Percentiles rank a stretch among this genome's conserved stretches.
Conservation (phyloP, 2,888 invertebrate species). For the Aleiodes alternator region DNA sequence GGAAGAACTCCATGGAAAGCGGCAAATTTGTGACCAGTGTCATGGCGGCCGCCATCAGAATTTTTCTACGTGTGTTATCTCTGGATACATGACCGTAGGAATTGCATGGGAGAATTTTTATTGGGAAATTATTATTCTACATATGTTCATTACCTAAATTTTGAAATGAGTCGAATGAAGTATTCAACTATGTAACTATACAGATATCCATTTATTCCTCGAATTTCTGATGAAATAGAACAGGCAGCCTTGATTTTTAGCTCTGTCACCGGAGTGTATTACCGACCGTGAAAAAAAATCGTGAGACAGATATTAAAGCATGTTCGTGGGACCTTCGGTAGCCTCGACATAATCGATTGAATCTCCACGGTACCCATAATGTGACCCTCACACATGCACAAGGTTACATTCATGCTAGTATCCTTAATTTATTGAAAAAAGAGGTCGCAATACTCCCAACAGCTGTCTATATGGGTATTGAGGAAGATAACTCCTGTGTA, state of each 20-base stretch:
- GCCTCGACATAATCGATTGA: slow-evolving; percentile 12
- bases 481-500: too few relatives aligned
- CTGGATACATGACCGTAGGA: too few relatives aligned
- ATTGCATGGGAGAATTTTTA: too few relatives aligned
- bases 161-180: neutral
- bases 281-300: neutral
- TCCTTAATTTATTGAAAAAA: slow-evolving; percentile 39
- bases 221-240: neutral
- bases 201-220: neutral
- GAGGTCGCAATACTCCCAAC: slow-evolving; percentile 36
- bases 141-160: too few relatives aligned
- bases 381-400: slow-evolving; percentile 8
- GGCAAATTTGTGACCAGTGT: too few relatives aligned
- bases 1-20: too few relatives aligned
- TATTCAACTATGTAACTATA: neutral
- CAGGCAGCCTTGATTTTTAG: slow-evolving; percentile 10
- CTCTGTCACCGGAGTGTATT: neutral
- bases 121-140: too few relatives aligned
- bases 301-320: neutral
- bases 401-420: slow-evolving; percentile 27
- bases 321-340: neutral
- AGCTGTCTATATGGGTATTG: neutral
- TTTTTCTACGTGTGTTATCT: too few relatives aligned
- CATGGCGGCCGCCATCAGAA: too few relatives aligned
- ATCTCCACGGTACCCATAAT: slow-evolving; percentile 7